These are phyloP conservation scores for Chrysotoxum bicinctum DNA, from an alignment of 2,888 invertebrate species.

Conservation along the genomic window DNA sequence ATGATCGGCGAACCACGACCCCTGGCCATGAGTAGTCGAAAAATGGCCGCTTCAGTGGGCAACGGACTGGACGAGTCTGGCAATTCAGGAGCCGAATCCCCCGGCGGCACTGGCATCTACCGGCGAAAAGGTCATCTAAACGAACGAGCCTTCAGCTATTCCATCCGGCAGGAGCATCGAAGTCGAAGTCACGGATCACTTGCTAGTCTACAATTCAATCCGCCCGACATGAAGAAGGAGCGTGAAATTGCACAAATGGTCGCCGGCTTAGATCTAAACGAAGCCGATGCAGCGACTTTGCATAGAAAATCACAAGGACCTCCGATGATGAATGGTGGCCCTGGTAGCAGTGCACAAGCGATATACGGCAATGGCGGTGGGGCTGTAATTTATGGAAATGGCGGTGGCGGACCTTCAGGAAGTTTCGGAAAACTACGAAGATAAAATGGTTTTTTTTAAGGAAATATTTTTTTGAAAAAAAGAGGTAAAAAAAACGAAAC, in stretches of 20 bases:
- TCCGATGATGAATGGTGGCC: slow-evolving; percentile 76
- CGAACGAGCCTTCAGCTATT: slow-evolving; percentile 96
- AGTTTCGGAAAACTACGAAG: slow-evolving; percentile 81
- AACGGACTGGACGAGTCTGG: slow-evolving; percentile 84
- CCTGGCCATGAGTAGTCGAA: slow-evolving; percentile 83
- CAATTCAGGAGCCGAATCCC: slow-evolving; percentile 83
- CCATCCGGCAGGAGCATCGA: slow-evolving; percentile 95
- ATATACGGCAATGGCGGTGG: slow-evolving; percentile 76
- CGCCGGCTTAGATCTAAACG: slow-evolving; percentile 92
- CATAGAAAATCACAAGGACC: slow-evolving; percentile 77
- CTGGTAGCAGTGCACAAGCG: slow-evolving; percentile 74
- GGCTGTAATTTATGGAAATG: slow-evolving; percentile 75
- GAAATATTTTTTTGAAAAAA: background rate
- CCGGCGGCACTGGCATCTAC: slow-evolving; percentile 91
- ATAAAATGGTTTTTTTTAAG: slow-evolving; percentile 74
- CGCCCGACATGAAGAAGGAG: slow-evolving; percentile 93
- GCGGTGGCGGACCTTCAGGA: slow-evolving; percentile 76
- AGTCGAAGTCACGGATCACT: slow-evolving; percentile 95
- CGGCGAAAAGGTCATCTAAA: slow-evolving; percentile 95
- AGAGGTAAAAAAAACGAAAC: slow-evolving; percentile 77
- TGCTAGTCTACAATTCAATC: slow-evolving; percentile 94
- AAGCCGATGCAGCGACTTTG: slow-evolving; percentile 84
- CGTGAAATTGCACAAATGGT: slow-evolving; percentile 96
- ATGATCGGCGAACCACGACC: slow-evolving; percentile 84
- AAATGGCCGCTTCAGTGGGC: slow-evolving; percentile 87